Percentiles rank a stretch among this genome's conserved stretches.
Evolutionary conservation across 2,113 vertebrate species (phyloP).

Genomic region (Sceloporus undulatus): DNA sequence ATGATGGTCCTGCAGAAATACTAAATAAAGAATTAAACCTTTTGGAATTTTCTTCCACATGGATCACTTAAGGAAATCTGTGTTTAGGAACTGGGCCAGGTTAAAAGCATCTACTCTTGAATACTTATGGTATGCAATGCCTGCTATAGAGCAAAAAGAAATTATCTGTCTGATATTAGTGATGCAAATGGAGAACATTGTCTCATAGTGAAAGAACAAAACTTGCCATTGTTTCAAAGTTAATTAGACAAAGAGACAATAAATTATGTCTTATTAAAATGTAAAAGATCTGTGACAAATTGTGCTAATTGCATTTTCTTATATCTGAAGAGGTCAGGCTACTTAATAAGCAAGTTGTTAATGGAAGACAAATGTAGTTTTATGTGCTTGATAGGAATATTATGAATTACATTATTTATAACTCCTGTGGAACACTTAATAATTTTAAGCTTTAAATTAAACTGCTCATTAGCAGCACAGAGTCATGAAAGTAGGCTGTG

Average conservation of each 20-base stretch:
- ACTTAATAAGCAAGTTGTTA: constrained; percentile 76
- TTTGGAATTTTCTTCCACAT: no score
- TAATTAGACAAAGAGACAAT: constrained; percentile 84
- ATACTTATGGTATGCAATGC: not conserved
- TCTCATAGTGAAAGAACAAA: constrained; percentile 73
- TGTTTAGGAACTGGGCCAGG: not conserved
- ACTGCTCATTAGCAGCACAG: constrained; percentile 76
- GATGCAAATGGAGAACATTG: constrained; percentile 76
- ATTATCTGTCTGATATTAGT: constrained; percentile 72
- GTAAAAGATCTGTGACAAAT: constrained; percentile 84
- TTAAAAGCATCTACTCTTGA: not conserved
- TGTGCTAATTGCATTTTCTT: constrained; percentile 79
- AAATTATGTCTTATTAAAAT: constrained; percentile 83
- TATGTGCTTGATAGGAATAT: constrained; percentile 78
- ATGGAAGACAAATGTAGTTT: constrained; percentile 82
- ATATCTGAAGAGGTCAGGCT: constrained; percentile 80
- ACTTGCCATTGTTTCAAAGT: constrained; percentile 78
- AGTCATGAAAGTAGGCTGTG: constrained; percentile 69
- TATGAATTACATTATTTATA: constrained; percentile 83
- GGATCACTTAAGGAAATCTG: not conserved
- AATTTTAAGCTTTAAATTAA: constrained; percentile 81
- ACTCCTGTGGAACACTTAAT: constrained; percentile 75
- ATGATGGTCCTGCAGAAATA: not conserved
- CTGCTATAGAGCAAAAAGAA: constrained; percentile 45
- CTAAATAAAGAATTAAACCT: not conserved